Evolutionary conservation across 1,140 invertebrate species (phyloP).

Genomic region (Neodiprion pinetum): DNA sequence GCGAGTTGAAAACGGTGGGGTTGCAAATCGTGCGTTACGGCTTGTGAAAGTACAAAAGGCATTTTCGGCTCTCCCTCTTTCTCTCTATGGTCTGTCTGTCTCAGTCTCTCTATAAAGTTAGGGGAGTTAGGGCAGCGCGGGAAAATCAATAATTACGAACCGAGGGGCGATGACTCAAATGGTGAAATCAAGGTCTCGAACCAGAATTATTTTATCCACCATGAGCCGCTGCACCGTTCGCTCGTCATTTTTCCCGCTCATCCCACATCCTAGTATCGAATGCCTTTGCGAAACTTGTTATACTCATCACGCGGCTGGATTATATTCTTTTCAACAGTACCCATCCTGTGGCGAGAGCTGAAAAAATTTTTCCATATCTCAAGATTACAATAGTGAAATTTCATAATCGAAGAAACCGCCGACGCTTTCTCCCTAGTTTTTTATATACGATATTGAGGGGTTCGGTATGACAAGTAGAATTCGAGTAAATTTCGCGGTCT

Average conservation of each 20-base stretch:
- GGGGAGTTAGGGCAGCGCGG: slow-evolving; percentile 55
- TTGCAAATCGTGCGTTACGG: slow-evolving; percentile 46
- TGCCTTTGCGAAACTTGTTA: neutral
- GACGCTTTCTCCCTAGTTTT: neutral
- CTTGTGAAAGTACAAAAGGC: slow-evolving; percentile 55
- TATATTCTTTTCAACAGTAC: too few relatives aligned
- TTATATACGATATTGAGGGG: neutral
- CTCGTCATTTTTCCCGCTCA: slow-evolving; percentile 8
- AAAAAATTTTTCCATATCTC: too few relatives aligned
- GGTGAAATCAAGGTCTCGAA: slow-evolving; percentile 59
- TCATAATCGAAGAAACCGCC: neutral
- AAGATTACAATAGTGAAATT: too few relatives aligned
- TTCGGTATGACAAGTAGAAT: slow-evolving; percentile 49
- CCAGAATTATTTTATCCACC: slow-evolving; percentile 49
- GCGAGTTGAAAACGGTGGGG: slow-evolving; percentile 33
- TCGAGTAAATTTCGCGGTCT: slow-evolving; percentile 57
- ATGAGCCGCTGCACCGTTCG: slow-evolving; percentile 29
- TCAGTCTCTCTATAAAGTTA: slow-evolving; percentile 52
- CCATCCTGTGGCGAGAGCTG: too few relatives aligned
- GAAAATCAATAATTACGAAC: slow-evolving; percentile 65
- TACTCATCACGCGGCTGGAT: too few relatives aligned
- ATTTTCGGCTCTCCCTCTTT: slow-evolving; percentile 53
- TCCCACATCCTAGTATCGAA: neutral
- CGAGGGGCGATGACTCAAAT: slow-evolving; percentile 62
- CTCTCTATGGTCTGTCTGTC: slow-evolving; percentile 39